Base-by-base conservation (phyloP, 1,140 invertebrate genomes). In the Drosophila lacteicornis region DNA sequence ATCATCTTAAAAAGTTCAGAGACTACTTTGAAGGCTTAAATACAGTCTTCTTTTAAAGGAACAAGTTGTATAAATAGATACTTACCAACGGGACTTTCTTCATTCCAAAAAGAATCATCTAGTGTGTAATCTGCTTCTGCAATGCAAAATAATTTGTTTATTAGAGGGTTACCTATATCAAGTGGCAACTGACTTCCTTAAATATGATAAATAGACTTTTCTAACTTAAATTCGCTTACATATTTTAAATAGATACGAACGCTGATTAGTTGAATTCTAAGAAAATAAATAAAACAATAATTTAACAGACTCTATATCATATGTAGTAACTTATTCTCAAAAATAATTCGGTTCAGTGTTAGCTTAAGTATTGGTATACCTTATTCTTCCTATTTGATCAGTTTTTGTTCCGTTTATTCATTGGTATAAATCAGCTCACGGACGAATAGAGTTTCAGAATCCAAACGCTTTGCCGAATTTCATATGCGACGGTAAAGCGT, bases 41-140 rank as follows among this genome's bases (percentile, higher is more conserved):
- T 9, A 9, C 27, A 27, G 27, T 33, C 27, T 7, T 3, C 45
- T 33, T 30, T 55, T 8, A 27, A 42, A 12, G 6, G 11, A n/a
- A 6, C 4, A 38, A 25, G 2, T 19, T 12, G 12, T 19, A 38
- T 27, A 11, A 17, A n/a, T 46, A 30, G 2, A 38, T 63, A 95
- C 96, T 96, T 93, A 97, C 96, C 96, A 92, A 96, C 95, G 93
- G 96, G 96, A 94, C 95, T 97, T 93, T 97, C 96, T 93, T 97
- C 96, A 94, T 96, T 97, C 96, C 96, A 97, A 94, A 96, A 97
- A 82, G 96, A 97, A 94, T 97, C 97, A 94, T 98, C 97, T 94
- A 97, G 94, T 81, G 96, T 97, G 93, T 97, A 97, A 94, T 97
- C 96, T 91, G 96, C 96, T 94, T 97, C 97, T 98, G 96, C 45